These are phyloP conservation scores for Sebastes glaucus DNA, from an alignment of 2,797 vertebrate species.

Conservation along the genomic window DNA sequence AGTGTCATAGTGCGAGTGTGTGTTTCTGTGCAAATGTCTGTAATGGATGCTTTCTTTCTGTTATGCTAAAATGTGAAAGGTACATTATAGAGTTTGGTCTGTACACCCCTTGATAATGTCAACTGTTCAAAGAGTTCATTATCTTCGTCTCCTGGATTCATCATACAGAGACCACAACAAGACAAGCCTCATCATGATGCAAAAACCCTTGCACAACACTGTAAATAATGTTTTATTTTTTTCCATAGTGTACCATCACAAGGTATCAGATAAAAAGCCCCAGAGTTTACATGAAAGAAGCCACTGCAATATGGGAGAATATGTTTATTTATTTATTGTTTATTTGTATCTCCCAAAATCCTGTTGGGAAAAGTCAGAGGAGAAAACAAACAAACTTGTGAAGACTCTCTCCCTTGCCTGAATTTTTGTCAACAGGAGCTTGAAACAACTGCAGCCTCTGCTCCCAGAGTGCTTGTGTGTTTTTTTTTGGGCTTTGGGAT, in stretches of 20 bases:
- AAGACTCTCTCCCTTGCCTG: constrained; percentile 31
- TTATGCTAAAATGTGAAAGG: background rate
- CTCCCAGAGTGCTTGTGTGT: constrained; percentile 17
- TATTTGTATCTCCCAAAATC: constrained; percentile 2
- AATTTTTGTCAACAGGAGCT: constrained; percentile 39
- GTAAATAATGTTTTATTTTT: background rate
- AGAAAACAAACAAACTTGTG: constrained; percentile 37
- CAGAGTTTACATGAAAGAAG: constrained; percentile 3
- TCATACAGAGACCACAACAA: background rate
- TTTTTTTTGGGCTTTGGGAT: constrained; percentile 58
- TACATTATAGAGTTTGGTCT: background rate
- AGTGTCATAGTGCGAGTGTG: background rate
- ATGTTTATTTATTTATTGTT: background rate
- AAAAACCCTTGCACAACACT: background rate
- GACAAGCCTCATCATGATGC: background rate
- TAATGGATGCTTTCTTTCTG: background rate
- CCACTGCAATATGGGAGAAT: constrained; percentile 2
- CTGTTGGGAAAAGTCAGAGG: constrained; percentile 7
- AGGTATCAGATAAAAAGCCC: constrained; percentile 26
- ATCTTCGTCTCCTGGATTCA: background rate
- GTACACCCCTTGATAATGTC: background rate
- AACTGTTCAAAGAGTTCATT: background rate
- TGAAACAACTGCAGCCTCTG: constrained; percentile 32
- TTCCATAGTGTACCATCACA: background rate
- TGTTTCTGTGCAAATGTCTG: background rate